Percentiles rank a stretch among this genome's conserved stretches.
These are phyloP conservation scores for Cheumatopsyche charites DNA, from an alignment of 1,140 invertebrate genomes.

Conservation along the genomic window DNA sequence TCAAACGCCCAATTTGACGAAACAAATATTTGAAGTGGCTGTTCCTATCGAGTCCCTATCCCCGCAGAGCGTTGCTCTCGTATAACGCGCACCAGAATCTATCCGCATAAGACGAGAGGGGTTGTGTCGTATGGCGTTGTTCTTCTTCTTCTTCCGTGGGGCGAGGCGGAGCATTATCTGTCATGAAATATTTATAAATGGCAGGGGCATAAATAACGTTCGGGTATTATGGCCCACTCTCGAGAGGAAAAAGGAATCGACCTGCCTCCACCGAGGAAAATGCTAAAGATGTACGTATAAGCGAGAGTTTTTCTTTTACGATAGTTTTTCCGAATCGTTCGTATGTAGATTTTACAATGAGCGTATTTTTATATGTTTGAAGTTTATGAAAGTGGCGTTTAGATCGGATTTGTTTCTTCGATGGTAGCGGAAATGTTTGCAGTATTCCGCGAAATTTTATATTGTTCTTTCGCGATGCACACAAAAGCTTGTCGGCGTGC, in stretches of 20 bases:
- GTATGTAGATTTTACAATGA: not conserved
- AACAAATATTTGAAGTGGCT: constrained; percentile 36
- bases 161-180: constrained; percentile 38
- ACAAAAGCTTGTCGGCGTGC: too few species aligned
- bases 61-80: too few species aligned
- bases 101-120: not conserved
- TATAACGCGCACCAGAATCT: not conserved
- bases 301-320: not conserved
- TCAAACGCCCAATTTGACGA: constrained; percentile 36
- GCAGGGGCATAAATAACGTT: constrained; percentile 41
- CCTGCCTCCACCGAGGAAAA: constrained; percentile 1
- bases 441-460: too few species aligned
- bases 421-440: too few species aligned
- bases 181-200: constrained; percentile 46
- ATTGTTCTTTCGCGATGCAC: too few species aligned
- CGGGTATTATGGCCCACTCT: constrained; percentile 30
- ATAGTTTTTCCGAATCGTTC: too few species aligned
- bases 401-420: too few species aligned
- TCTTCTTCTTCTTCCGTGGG: too few species aligned
- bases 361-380: too few species aligned
- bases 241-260: not conserved
- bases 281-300: constrained; percentile 7
- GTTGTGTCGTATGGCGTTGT: too few species aligned
- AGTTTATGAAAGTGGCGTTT: too few species aligned
- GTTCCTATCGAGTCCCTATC: constrained; percentile 7